Conservation (phyloP, 2,888 invertebrate species). For the Morpho deidamia region DNA sequence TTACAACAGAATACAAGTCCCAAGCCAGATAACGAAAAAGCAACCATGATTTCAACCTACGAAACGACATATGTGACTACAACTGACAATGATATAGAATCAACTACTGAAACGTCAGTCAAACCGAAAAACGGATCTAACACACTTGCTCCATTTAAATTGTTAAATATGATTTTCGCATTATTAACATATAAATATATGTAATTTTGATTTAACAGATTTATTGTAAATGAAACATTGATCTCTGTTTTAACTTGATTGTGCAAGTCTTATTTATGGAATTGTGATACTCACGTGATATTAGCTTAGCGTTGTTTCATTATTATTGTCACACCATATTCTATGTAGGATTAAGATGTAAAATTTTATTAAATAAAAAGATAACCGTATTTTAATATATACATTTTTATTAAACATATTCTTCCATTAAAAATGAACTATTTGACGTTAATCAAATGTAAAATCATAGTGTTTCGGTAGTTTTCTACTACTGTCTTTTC, state of each 20-base stretch:
- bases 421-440: neutral
- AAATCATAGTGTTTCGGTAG: slow-evolving; percentile 63
- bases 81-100: slow-evolving; percentile 10
- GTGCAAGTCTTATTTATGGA: slow-evolving; percentile 14
- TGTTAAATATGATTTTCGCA: slow-evolving; percentile 1
- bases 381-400: neutral
- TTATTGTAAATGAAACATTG: slow-evolving; percentile 13
- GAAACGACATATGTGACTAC: slow-evolving; percentile 26
- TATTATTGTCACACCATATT: slow-evolving; percentile 22
- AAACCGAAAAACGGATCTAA: slow-evolving; percentile 10
- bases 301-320: slow-evolving; percentile 13
- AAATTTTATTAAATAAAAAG: neutral
- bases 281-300: slow-evolving; percentile 23
- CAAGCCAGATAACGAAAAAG: slow-evolving; percentile 31
- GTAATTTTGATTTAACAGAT: neutral
- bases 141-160: neutral
- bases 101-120: slow-evolving; percentile 7
- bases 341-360: slow-evolving; percentile 6
- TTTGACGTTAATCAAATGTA: slow-evolving; percentile 47
- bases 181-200: neutral
- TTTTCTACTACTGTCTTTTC: slow-evolving; percentile 47
- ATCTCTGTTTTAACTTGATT: slow-evolving; percentile 17
- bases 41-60: slow-evolving; percentile 26
- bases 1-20: slow-evolving; percentile 50
- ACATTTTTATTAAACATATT: neutral